Evolutionary conservation across 2,888 invertebrate genomes (phyloP).

Genomic region (Trimorus sp.): DNA sequence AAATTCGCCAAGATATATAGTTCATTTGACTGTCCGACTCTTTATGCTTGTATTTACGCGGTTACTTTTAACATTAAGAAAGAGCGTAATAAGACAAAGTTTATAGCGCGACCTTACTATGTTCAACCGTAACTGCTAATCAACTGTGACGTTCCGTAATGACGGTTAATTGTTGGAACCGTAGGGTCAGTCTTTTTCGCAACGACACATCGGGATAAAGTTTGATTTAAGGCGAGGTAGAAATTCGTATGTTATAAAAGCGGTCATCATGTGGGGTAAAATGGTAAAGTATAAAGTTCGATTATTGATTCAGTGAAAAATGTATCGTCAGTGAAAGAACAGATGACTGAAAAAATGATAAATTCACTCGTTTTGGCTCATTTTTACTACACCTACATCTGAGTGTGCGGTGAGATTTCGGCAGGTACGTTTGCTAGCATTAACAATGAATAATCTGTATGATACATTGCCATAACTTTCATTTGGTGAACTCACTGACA

Average conservation of each 20-base stretch:
- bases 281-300: too few relatives aligned
- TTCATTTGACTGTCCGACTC: slow-evolving; percentile 35
- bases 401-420: neutral
- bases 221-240: too few relatives aligned
- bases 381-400: neutral
- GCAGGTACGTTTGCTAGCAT: neutral
- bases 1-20: slow-evolving; percentile 46
- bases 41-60: slow-evolving; percentile 48
- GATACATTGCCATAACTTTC: slow-evolving; percentile 27
- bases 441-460: slow-evolving; percentile 17
- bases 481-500: slow-evolving; percentile 49
- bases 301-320: too few relatives aligned
- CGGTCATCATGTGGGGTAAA: too few relatives aligned
- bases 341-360: too few relatives aligned
- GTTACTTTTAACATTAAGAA: slow-evolving; percentile 36
- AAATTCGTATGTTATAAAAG: too few relatives aligned
- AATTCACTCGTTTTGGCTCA: neutral
- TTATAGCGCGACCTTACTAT: slow-evolving; percentile 28
- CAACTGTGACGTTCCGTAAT: slow-evolving; percentile 33
- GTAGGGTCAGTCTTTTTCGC: neutral
- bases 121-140: slow-evolving; percentile 38
- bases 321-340: too few relatives aligned
- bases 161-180: slow-evolving; percentile 21
- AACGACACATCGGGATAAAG: neutral
- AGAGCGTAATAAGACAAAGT: slow-evolving; percentile 37